phyloP scores from a whole-genome alignment of 2,113 vertebrate genomes.

The Grammomys surdaster region DNA sequence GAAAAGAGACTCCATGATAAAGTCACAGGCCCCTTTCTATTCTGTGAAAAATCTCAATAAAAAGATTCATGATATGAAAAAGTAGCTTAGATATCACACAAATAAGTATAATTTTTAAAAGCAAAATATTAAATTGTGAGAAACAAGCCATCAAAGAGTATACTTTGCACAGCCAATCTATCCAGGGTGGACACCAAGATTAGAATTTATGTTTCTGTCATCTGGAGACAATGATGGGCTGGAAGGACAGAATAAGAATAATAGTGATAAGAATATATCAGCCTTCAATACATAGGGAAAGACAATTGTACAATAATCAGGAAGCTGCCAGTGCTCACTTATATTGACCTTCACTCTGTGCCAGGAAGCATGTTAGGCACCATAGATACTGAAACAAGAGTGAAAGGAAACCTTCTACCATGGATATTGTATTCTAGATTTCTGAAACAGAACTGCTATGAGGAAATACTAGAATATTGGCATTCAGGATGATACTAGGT shows the following conservation, averaged over 20 bases:
- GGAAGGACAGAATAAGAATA: neutral
- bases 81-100: neutral
- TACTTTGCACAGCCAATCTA: neutral
- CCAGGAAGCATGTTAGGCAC: too few species aligned
- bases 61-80: neutral
- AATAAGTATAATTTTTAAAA: neutral
- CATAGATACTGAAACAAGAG: neutral
- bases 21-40: neutral
- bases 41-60: neutral
- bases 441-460: neutral
- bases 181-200: neutral
- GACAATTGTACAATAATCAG: accelerated
- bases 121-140: neutral
- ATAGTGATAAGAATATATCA: neutral
- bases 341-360: accelerated
- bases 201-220: neutral
- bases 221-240: neutral
- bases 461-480: neutral
- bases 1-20: neutral
- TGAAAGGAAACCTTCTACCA: accelerated
- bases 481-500: neutral
- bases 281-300: neutral
- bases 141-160: neutral
- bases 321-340: accelerated
- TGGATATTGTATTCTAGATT: neutral